Evolutionary conservation across 1,140 invertebrate genomes (phyloP).

Genomic region (Bombus confusus): DNA sequence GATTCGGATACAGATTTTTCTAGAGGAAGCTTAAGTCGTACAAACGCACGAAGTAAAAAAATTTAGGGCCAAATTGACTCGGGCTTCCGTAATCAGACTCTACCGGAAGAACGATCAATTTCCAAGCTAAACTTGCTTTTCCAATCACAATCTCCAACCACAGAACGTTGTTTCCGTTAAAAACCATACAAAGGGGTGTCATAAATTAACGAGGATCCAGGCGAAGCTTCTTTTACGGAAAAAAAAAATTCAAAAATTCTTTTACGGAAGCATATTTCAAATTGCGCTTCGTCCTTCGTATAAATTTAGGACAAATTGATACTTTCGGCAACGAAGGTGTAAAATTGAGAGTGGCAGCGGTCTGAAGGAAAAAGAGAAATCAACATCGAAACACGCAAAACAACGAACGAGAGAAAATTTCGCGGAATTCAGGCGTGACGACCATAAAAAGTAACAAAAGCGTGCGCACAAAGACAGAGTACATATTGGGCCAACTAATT

Average conservation of each 20-base stretch:
- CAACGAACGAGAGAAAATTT: background rate
- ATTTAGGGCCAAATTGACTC: background rate
- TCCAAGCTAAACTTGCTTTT: background rate
- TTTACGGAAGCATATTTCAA: background rate
- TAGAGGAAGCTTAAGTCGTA: background rate
- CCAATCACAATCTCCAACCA: background rate
- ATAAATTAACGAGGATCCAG: background rate
- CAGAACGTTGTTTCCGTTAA: background rate
- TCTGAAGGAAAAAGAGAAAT: background rate
- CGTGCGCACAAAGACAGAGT: background rate
- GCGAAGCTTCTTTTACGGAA: background rate
- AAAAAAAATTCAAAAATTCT: no score
- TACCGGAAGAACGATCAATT: background rate
- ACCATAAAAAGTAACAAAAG: conserved; percentile 8
- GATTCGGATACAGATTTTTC: background rate
- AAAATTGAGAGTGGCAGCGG: background rate
- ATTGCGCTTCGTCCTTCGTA: background rate
- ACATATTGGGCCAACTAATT: background rate
- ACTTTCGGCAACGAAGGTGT: no score
- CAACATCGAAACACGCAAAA: background rate
- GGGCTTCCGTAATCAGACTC: background rate
- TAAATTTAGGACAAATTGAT: background rate
- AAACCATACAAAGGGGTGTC: background rate
- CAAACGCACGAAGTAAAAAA: background rate
- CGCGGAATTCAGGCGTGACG: background rate